Percentiles rank a stretch among this genome's conserved stretches.
These are phyloP conservation scores for Magallana nippona DNA, from an alignment of 2,888 invertebrate species.

Conservation along the genomic window DNA sequence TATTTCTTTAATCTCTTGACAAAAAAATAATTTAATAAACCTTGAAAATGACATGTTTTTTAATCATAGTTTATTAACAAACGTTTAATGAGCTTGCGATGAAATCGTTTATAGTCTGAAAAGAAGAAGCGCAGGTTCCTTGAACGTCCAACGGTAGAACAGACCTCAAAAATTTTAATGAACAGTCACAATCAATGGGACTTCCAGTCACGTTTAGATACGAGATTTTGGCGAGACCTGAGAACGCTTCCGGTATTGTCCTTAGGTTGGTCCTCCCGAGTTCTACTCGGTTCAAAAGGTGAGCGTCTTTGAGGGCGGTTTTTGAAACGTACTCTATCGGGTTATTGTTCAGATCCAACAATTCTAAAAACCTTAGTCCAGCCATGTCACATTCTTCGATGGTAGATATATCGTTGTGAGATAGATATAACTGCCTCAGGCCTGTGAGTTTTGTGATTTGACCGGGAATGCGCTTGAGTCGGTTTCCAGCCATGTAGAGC, in stretches of 20 bases:
- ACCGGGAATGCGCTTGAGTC: conserved; percentile 5
- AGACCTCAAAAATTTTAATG: not conserved
- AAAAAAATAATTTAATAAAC: too few species aligned
- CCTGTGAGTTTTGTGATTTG: not conserved
- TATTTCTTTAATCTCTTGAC: too few species aligned
- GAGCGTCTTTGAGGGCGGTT: not conserved
- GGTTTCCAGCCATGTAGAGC: not conserved
- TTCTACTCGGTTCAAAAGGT: not conserved
- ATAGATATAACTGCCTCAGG: not conserved
- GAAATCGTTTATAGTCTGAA: not conserved
- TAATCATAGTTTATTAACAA: not conserved
- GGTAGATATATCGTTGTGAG: conserved; percentile 1
- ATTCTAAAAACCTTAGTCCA: not conserved
- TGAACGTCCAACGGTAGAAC: not conserved
- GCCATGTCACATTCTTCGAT: not conserved
- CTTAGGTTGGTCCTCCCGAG: not conserved
- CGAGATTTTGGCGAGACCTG: conserved; percentile 19
- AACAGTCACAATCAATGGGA: conserved; percentile 2
- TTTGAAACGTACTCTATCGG: not conserved
- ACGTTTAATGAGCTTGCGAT: not conserved
- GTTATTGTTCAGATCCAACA: not conserved
- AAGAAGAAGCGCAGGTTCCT: not conserved
- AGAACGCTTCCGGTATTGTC: not conserved
- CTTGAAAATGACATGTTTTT: too few species aligned
- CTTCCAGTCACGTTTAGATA: conserved; percentile 17